Percentiles rank a stretch among this genome's conserved stretches.
Conservation (phyloP, 1,140 invertebrate genomes). For the Ceratina calcarata region DNA sequence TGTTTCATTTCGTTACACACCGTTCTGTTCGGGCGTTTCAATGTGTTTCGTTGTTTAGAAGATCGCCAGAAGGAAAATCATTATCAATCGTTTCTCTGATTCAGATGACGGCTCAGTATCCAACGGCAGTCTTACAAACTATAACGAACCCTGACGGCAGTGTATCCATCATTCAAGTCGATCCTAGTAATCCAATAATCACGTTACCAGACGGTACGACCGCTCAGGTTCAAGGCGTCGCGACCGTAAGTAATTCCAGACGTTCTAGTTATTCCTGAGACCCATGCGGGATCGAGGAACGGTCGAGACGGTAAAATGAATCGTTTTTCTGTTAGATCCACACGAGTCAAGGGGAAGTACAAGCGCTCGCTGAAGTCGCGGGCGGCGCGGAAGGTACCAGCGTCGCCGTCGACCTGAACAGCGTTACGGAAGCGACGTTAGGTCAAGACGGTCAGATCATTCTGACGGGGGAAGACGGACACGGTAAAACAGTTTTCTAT, state of each 20-base stretch:
- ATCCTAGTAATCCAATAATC: slow-evolving; percentile 96
- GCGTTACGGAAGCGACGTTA: slow-evolving; percentile 91
- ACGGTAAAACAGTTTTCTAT: slow-evolving; percentile 86
- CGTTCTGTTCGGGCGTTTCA: background rate
- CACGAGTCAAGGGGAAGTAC: slow-evolving; percentile 88
- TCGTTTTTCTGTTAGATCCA: slow-evolving; percentile 83
- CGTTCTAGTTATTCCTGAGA: background rate
- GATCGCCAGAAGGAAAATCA: background rate
- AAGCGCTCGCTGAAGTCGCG: slow-evolving; percentile 88
- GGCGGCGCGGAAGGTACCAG: slow-evolving; percentile 84
- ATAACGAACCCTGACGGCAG: slow-evolving; percentile 98
- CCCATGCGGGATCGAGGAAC: too few species aligned
- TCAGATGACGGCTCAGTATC: slow-evolving; percentile 87
- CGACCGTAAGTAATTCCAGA: slow-evolving; percentile 84
- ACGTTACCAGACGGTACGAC: slow-evolving; percentile 97
- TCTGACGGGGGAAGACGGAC: slow-evolving; percentile 95
- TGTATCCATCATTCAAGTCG: slow-evolving; percentile 97
- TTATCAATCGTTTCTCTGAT: slow-evolving; percentile 40
- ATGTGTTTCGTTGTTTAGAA: slow-evolving; percentile 15
- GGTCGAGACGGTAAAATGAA: background rate
- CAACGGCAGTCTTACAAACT: slow-evolving; percentile 95
- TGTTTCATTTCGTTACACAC: slow-evolving; percentile 22
- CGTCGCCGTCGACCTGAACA: slow-evolving; percentile 92
- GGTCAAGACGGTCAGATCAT: slow-evolving; percentile 97
- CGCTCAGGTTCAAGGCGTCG: slow-evolving; percentile 94